A percentile compares a stretch with the other conserved stretches of the same genome.
phyloP scores from a whole-genome alignment of 2,797 vertebrate genomes.

The Trachurus trachurus region DNA sequence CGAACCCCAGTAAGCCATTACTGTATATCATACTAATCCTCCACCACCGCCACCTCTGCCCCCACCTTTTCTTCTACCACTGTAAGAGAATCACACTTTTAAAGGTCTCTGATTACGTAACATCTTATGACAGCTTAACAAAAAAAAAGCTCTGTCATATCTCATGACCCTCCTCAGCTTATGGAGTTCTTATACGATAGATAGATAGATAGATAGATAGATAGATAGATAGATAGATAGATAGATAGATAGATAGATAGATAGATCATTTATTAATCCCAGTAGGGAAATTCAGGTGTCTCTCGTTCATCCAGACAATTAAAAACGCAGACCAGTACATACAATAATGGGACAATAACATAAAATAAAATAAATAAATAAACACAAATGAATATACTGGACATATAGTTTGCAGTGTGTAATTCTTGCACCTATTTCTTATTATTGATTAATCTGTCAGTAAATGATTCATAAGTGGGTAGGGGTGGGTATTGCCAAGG shows the following conservation, averaged over 20 bases:
- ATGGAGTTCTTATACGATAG: too few relatives aligned
- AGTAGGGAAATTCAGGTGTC: too few relatives aligned
- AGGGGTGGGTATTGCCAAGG: too few relatives aligned
- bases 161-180: neutral
- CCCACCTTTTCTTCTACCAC: neutral
- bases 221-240: too few relatives aligned
- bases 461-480: neutral
- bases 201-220: too few relatives aligned
- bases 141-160: neutral
- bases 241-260: too few relatives aligned
- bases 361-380: too few relatives aligned
- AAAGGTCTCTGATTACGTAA: neutral
- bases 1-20: conserved; percentile 92
- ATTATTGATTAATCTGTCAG: neutral
- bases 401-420: neutral
- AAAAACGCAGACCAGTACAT: too few relatives aligned
- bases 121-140: neutral
- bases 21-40: conserved; percentile 11
- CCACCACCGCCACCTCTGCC: neutral
- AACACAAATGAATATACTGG: too few relatives aligned
- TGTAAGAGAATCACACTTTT: neutral
- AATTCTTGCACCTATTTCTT: neutral
- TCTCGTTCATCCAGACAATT: too few relatives aligned
- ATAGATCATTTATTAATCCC: too few relatives aligned
- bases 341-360: too few relatives aligned